These are phyloP conservation scores for Odontocerum albicorne DNA, from an alignment of 2,888 invertebrate species.

Conservation along the genomic window DNA sequence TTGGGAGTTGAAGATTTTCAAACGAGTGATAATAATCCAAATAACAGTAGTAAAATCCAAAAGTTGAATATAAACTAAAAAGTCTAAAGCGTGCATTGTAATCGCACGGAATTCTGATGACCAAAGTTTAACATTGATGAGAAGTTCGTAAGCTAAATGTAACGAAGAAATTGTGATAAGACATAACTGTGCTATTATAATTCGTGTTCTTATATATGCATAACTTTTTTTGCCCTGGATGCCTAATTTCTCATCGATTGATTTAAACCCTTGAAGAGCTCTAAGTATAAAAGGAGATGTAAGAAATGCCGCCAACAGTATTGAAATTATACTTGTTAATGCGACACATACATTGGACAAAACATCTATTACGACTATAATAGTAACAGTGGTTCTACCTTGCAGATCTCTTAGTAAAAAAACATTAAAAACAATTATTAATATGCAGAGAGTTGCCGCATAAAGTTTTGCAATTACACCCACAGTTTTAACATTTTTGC, in stretches of 20 bases:
- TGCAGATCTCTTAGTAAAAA: constrained; percentile 12
- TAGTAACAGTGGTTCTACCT: background rate
- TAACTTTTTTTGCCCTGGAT: constrained; percentile 18
- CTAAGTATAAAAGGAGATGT: constrained; percentile 24
- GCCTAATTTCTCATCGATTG: constrained; percentile 22
- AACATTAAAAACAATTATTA: background rate
- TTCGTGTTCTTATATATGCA: constrained; percentile 14
- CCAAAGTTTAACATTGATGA: constrained; percentile 14
- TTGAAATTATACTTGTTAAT: constrained; percentile 17
- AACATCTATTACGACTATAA: constrained; percentile 25
- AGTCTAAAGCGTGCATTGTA: constrained; percentile 11
- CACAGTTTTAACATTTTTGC: constrained; percentile 5
- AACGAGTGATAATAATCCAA: constrained; percentile 27
- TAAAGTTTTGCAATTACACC: constrained; percentile 22
- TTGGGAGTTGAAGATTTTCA: constrained; percentile 24
- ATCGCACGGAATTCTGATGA: background rate
- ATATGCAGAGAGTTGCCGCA: constrained; percentile 1
- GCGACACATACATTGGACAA: constrained; percentile 14
- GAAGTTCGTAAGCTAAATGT: constrained; percentile 15
- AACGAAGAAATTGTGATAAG: background rate
- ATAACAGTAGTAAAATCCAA: constrained; percentile 26
- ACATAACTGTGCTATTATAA: constrained; percentile 14
- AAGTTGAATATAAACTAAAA: constrained; percentile 10
- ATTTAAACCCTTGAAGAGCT: constrained; percentile 22
- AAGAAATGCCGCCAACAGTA: constrained; percentile 20